A percentile compares a stretch with the other conserved stretches of the same genome.
phyloP scores from a whole-genome alignment of 2,113 vertebrate species.

The Cnemophilus loriae region DNA sequence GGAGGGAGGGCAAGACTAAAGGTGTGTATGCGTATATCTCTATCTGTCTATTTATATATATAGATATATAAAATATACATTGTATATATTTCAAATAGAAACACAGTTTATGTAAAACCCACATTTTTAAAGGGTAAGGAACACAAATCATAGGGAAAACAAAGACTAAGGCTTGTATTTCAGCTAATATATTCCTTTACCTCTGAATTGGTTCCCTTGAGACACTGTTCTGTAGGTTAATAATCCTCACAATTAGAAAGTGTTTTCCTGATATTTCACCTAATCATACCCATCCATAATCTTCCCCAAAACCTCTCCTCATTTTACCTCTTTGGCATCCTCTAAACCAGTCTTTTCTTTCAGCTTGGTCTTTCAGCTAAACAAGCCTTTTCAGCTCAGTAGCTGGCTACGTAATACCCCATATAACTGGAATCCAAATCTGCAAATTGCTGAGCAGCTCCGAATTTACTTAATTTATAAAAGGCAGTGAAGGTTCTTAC shows the following conservation, averaged over 20 bases:
- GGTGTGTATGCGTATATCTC: not conserved
- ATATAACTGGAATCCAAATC: conserved; percentile 9
- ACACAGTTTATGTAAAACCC: not conserved
- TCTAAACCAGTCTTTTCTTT: conserved; percentile 43
- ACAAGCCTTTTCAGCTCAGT: conserved; percentile 1
- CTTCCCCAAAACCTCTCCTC: conserved; percentile 22
- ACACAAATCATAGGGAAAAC: not conserved
- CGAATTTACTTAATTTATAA: not conserved
- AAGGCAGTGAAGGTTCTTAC: not conserved
- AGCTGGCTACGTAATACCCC: not conserved
- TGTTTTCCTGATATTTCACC: conserved; percentile 46
- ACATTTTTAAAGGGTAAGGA: not conserved
- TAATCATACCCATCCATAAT: conserved; percentile 25
- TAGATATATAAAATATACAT: not conserved
- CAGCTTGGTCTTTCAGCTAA: not conserved
- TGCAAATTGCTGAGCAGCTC: not conserved
- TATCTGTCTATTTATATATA: not conserved
- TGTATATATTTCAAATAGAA: not conserved
- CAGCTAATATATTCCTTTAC: not conserved
- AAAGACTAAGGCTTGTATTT: not conserved
- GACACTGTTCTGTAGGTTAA: not conserved
- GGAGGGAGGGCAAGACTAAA: not conserved
- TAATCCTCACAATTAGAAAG: conserved; percentile 6
- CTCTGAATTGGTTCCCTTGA: not conserved
- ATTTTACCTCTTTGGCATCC: conserved; percentile 36